Evolutionary conservation across 2,797 vertebrate species (phyloP), one percentile per base, ranked within the genome.

Genomic region (Argyrosomus regius): DNA sequence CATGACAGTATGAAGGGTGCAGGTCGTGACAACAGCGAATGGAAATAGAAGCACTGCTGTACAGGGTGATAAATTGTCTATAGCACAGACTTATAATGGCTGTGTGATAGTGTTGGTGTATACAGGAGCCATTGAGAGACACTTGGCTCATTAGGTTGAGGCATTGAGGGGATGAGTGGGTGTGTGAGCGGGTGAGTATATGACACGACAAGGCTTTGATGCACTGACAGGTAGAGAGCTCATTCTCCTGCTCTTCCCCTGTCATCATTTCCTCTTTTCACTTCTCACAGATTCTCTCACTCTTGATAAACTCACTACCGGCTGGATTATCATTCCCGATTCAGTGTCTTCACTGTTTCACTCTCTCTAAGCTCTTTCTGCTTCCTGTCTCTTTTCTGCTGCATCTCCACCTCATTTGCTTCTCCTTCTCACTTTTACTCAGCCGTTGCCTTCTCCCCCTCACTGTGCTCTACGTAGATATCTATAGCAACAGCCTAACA

Each of bases 401-500:
- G 64, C 54, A 81, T 88, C 52, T 81, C 73, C 67, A 75, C 75
- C 67, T 91, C 77, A 73, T 92, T 90, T 90, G 75, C 75, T 83
- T 78, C 69, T 52, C 83, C 86, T 54, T 83, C 83, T 83, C 65
- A 82, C 80, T 88, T 76, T 73, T 72, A 52, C 76, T 84, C 81
- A 63, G 80, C 67, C 22, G 17, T 58, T 82, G 77, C 77, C 80
- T 80, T 82, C 87, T 84, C 82, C 67, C 81, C 77, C 83, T 86
- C 56, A 48, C 84, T 78, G 81, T 31, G 72, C 72, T 83, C 35
- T 28, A 61, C 9, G 65, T 72, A 75, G 91, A 91, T 95, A 95
- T 94, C 93, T 95, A 94, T 95, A 94, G 94, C 92, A 93, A 93
- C 92, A 90, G 87, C 84, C 87, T 91, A 91, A 92, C 92, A 93